Evolutionary conservation across 2,797 vertebrate genomes (phyloP), one percentile per base, ranked within the genome.

Genomic region (Merluccius polli): DNA sequence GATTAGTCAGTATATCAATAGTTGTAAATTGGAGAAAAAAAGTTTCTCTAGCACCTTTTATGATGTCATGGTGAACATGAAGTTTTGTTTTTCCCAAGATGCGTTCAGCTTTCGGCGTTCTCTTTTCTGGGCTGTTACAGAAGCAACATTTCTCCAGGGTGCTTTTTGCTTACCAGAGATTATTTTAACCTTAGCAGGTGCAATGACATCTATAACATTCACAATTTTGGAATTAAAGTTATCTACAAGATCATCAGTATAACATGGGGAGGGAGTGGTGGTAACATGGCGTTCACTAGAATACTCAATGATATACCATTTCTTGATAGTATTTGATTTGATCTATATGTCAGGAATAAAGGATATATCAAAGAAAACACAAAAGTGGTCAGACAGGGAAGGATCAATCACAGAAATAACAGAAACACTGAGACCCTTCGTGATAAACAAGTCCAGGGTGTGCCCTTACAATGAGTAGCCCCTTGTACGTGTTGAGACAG

Each of bases 161-260:
- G 44, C 44, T 15, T 52, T 59, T 59, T 59, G 48, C 48, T 59
- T 59, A 11, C 48, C 48, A 59, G 48, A 59, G 18, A 59, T 13
- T 1, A 3, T 7, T 59, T 59, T 59, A 59, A 59, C 48, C 48
- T 59, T 21, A 59, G 4, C 4, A 52, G 44, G 44, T 52, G 44
- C 44, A 52, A 52, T 52, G 44, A 52, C 44, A 52, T 52, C 44
- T 52, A 52, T 52, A n/a, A n/a, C n/a, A n/a, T n/a, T n/a, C n/a
- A n/a, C n/a, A n/a, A n/a, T n/a, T n/a, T n/a, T n/a, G n/a, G 44
- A 52, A 52, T 52, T 52, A 52, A 52, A 52, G 44, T 52, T 52
- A 3, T 52, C 44, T 13, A 52, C 44, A 52, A 52, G 44, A 52
- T 52, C 44, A 52, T 52, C 44, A 52, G 44, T 10, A 52, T 4